Percentiles rank a stretch among this genome's conserved stretches.
Evolutionary conservation across 2,888 invertebrate species (phyloP).

Genomic region (Limnephilus auricula): DNA sequence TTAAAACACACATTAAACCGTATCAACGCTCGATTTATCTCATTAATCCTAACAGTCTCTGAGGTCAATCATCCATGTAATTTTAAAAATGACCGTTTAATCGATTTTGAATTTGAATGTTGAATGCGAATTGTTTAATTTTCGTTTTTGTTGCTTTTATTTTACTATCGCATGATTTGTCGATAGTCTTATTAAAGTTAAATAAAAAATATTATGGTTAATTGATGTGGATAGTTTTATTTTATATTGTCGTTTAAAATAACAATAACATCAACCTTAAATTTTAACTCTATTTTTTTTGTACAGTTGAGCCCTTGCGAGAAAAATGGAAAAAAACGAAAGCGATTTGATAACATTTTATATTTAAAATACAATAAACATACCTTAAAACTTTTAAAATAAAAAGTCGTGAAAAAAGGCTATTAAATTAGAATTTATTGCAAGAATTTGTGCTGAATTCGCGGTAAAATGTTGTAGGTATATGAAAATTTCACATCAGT

Average conservation of each 20-base stretch:
- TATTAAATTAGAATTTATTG: too few species aligned
- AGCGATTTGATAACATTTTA: too few species aligned
- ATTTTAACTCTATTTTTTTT: background rate
- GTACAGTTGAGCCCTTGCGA: too few species aligned
- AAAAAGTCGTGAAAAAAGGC: too few species aligned
- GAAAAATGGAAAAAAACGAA: too few species aligned
- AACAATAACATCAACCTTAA: background rate
- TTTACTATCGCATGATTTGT: background rate
- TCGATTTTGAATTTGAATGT: background rate
- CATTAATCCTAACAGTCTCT: background rate
- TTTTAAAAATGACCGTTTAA: too few species aligned
- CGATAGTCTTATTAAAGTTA: background rate
- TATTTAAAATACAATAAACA: too few species aligned
- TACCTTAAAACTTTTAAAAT: too few species aligned
- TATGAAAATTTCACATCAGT: too few species aligned
- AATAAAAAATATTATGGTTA: background rate
- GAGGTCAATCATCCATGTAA: background rate
- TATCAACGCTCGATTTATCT: background rate
- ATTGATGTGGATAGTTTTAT: background rate
- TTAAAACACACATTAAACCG: background rate
- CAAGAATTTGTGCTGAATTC: too few species aligned
- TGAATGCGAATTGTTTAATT: background rate
- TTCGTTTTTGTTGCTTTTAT: background rate
- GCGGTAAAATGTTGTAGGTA: too few species aligned
- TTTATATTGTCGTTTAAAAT: background rate